Conservation (phyloP, 1,140 invertebrate species). For the Drosophila yakuba region DNA sequence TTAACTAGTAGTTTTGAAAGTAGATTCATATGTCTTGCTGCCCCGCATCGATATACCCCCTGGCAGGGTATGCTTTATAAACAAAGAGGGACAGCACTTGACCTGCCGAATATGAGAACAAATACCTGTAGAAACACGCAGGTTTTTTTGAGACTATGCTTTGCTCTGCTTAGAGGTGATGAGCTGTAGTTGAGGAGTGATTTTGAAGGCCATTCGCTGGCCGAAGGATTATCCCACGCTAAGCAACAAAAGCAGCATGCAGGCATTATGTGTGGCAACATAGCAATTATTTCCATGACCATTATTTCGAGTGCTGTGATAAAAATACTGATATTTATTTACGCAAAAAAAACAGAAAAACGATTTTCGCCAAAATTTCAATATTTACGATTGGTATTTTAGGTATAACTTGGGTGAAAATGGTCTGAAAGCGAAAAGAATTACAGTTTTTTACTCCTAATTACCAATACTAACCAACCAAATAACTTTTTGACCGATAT, state of each 20-base stretch:
- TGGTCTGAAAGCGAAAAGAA: too few species aligned
- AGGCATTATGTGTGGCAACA: slow-evolving; percentile 3
- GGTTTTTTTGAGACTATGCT: neutral
- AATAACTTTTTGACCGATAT: too few species aligned
- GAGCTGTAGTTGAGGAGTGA: neutral
- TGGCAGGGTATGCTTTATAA: neutral
- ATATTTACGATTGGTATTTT: too few species aligned
- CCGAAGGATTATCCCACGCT: slow-evolving; percentile 69
- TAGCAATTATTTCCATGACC: too few species aligned
- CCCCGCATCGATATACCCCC: neutral
- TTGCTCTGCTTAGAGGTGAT: slow-evolving; percentile 53
- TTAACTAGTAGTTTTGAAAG: too few species aligned
- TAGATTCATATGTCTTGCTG: neutral
- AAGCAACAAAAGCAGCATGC: slow-evolving; percentile 51
- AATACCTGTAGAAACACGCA: slow-evolving; percentile 9
- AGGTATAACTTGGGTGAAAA: too few species aligned
- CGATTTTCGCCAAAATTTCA: too few species aligned
- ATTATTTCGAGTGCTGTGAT: too few species aligned
- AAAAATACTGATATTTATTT: too few species aligned
- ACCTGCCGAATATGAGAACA: slow-evolving; percentile 57
- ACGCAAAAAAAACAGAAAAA: too few species aligned
- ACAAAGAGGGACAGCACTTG: slow-evolving; percentile 48
- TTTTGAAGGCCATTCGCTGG: slow-evolving; percentile 51
- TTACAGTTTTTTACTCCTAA: too few species aligned
- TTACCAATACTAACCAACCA: too few species aligned